Evolutionary conservation across 2,797 vertebrate genomes (phyloP).

Genomic region (Holocentrus rufus): DNA sequence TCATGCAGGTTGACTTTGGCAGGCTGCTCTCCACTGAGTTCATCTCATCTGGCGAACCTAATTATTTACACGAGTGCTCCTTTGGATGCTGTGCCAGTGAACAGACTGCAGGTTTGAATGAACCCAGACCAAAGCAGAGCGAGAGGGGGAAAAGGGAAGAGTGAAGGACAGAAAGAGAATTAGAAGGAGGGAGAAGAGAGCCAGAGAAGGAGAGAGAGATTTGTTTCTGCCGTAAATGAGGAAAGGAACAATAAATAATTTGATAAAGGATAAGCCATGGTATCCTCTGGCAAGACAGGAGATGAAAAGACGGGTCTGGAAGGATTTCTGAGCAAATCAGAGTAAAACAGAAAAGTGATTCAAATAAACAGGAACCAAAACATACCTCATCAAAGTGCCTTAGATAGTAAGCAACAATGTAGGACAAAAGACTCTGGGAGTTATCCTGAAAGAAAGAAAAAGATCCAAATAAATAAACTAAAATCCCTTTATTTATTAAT

Average conservation of each 20-base stretch:
- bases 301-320: constrained; percentile 81
- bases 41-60: constrained; percentile 85
- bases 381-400: constrained; percentile 98
- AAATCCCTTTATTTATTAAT: constrained; percentile 79
- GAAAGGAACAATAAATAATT: constrained; percentile 83
- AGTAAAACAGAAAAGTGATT: constrained; percentile 75
- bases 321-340: constrained; percentile 82
- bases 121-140: constrained; percentile 75
- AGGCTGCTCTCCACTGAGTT: constrained; percentile 74
- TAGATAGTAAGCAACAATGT: constrained; percentile 96
- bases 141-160: constrained; percentile 59
- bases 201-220: constrained; percentile 66
- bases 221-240: constrained; percentile 76
- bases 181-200: constrained; percentile 46
- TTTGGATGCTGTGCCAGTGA: constrained; percentile 81
- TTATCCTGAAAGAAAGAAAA: constrained; percentile 88
- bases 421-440: constrained; percentile 94
- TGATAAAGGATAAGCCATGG: constrained; percentile 82
- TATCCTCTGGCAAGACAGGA: constrained; percentile 79
- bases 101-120: constrained; percentile 79
- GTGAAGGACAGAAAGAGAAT: constrained; percentile 69
- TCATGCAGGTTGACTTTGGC: constrained; percentile 82
- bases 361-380: constrained; percentile 83
- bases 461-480: constrained; percentile 76
- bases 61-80: constrained; percentile 83